Percentiles rank a stretch among this genome's conserved stretches.
These are phyloP conservation scores for Acanthurus leucopareius DNA, from an alignment of 2,797 vertebrate species.

Conservation along the genomic window DNA sequence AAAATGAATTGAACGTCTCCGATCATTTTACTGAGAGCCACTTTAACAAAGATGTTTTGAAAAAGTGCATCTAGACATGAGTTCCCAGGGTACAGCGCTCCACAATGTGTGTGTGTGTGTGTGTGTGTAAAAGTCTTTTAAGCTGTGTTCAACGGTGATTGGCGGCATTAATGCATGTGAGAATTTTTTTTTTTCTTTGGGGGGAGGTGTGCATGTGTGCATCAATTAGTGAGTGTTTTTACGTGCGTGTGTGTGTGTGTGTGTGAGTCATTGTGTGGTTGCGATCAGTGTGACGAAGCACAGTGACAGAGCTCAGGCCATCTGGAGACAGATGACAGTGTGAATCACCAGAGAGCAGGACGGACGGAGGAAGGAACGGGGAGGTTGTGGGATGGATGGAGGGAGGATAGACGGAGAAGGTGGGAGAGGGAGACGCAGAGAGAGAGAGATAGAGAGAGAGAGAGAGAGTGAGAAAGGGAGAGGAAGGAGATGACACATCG, in stretches of 20 bases:
- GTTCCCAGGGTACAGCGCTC: constrained; percentile 23
- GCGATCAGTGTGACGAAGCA: constrained; percentile 73
- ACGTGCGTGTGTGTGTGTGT: neutral
- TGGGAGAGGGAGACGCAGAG: neutral
- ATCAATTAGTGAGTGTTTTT: constrained; percentile 32
- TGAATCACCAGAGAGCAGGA: constrained; percentile 72
- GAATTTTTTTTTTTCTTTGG: neutral
- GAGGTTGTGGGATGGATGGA: neutral
- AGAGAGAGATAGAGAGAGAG: neutral
- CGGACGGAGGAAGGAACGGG: constrained; percentile 23
- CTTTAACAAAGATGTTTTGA: constrained; percentile 44
- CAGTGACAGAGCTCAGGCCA: constrained; percentile 76
- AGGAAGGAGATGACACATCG: constrained; percentile 37
- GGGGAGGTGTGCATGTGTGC: constrained; percentile 21
- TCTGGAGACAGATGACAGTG: constrained; percentile 80
- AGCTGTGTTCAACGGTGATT: neutral
- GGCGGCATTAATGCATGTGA: constrained; percentile 15
- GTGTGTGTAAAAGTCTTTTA: constrained; percentile 5
- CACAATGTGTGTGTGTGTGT: constrained; percentile 11
- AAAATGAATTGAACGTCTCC: constrained; percentile 23
- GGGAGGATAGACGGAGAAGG: constrained; percentile 3
- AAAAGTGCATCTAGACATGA: constrained; percentile 20
- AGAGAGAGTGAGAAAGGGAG: neutral
- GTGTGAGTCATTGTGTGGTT: constrained; percentile 52
- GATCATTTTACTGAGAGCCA: constrained; percentile 22